A percentile compares a stretch with the other conserved stretches of the same genome.
phyloP scores from a whole-genome alignment of 2,797 vertebrate species.

The Sylvia borin region DNA sequence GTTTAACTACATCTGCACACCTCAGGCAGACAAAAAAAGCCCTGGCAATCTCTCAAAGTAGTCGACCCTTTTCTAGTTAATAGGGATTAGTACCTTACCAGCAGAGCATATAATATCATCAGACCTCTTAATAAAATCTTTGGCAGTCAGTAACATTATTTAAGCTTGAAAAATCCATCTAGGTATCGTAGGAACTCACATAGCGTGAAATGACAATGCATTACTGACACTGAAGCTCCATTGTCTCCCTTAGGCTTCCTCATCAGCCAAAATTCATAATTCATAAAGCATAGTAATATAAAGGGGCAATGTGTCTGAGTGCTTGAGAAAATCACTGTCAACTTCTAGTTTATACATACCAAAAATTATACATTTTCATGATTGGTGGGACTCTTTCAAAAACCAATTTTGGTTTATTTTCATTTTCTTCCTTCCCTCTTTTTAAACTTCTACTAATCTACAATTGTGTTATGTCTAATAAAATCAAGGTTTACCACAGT shows the following conservation, averaged over 20 bases:
- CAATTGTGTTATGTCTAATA: not conserved
- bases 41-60: not conserved
- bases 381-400: conserved; percentile 25
- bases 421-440: not conserved
- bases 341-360: conserved; percentile 53
- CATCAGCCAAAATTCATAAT: conserved; percentile 73
- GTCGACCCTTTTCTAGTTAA: not conserved
- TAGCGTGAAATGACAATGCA: conserved; percentile 61
- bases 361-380: conserved; percentile 65
- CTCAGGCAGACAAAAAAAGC: not conserved
- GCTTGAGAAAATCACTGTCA: conserved; percentile 69
- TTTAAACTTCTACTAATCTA: not conserved
- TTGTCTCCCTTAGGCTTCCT: conserved; percentile 69
- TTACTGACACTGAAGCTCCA: not conserved
- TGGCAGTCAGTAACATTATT: not conserved
- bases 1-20: not conserved
- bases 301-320: conserved; percentile 57
- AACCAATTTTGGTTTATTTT: not conserved
- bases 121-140: conserved; percentile 2
- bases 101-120: not conserved
- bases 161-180: conserved; percentile 39
- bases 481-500: not conserved
- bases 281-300: conserved; percentile 59
- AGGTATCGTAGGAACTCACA: conserved; percentile 29
- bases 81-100: conserved; percentile 34